Evolutionary conservation across 2,888 invertebrate species (phyloP), one percentile per base, ranked within the genome.

Genomic region (Drosophila peninsularis): DNA sequence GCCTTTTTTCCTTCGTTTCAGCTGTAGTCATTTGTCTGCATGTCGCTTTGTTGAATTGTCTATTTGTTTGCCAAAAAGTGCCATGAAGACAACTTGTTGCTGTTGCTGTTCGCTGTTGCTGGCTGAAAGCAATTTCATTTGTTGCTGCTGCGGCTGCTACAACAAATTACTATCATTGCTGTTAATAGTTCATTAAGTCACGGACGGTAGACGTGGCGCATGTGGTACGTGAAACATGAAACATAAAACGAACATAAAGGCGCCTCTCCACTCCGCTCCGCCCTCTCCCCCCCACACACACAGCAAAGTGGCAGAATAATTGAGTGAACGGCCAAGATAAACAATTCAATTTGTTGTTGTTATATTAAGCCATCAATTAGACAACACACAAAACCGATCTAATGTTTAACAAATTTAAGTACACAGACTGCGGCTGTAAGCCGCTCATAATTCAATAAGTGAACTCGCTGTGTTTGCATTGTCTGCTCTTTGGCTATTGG

Each of bases 141-240:
- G 78, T 56, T 75, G 69, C 82, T 37, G 45, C 60, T 61, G 80
- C 71, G 32, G 76, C 67, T 69, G 75, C 77, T 70, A 77, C 85
- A 88, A 85, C 85, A 85, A 85, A 85, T 85, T 88, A 86, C 85
- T 83, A 85, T 85, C 85, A 85, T 85, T 85, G 85, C 85, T 86
- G 88, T 85, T 85, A 85, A 85, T 85, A 88, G 85, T 86, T 86
- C 85, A 86, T 86, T 86, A 86, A 86, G 85, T 88, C 85, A 86
- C 88, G 85, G 85, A 86, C 80, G 73, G 75, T 49, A 69, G 66
- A 81, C 82, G 79, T 78, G 84, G 56, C 75, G 65, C 78, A 75
- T 71, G 75, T 71, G 75, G 68, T 71, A 76, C 84, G 81, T 80
- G 81, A 71, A 81, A 78, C 83, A 63, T 78, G 75, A 83, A 79